These are phyloP conservation scores for Drosophila yakuba DNA, from an alignment of 1,140 invertebrate genomes.

Conservation along the genomic window DNA sequence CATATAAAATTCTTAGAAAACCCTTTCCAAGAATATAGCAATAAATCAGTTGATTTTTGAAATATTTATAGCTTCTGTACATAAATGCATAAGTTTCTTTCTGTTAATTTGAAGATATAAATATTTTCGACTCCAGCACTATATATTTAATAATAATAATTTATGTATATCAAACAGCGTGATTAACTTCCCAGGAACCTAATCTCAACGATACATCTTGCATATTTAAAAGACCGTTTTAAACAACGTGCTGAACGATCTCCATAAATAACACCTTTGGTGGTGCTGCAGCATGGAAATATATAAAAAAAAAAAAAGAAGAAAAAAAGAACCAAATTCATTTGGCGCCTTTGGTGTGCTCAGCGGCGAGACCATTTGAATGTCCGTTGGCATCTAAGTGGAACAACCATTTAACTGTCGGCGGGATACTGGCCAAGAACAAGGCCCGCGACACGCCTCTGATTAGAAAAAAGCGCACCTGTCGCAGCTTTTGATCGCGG, in stretches of 20 bases:
- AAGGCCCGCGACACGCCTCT: slow-evolving; percentile 64
- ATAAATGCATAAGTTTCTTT: no score
- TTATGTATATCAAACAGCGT: not conserved
- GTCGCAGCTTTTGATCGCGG: slow-evolving; percentile 70
- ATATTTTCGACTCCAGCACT: not conserved
- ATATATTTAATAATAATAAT: not conserved
- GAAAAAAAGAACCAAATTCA: slow-evolving; percentile 25
- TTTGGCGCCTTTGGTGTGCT: slow-evolving; percentile 42
- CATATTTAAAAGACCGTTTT: slow-evolving; percentile 31
- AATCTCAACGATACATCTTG: slow-evolving; percentile 38
- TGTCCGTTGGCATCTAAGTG: slow-evolving; percentile 63
- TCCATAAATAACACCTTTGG: slow-evolving; percentile 52
- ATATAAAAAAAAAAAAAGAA: slow-evolving; percentile 7
- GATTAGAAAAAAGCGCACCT: slow-evolving; percentile 77
- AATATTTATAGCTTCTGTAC: not conserved
- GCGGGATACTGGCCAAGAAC: slow-evolving; percentile 60
- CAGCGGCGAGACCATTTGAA: slow-evolving; percentile 44
- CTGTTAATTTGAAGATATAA: no score
- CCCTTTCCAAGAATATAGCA: not conserved
- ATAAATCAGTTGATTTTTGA: slow-evolving; percentile 13
- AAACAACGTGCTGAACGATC: slow-evolving; percentile 28
- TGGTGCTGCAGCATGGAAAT: slow-evolving; percentile 42
- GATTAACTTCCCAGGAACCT: slow-evolving; percentile 3
- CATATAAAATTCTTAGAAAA: not conserved
- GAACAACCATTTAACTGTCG: slow-evolving; percentile 79